phyloP scores from a whole-genome alignment of 2,797 vertebrate genomes.

The Chelidonichthys spinosus region DNA sequence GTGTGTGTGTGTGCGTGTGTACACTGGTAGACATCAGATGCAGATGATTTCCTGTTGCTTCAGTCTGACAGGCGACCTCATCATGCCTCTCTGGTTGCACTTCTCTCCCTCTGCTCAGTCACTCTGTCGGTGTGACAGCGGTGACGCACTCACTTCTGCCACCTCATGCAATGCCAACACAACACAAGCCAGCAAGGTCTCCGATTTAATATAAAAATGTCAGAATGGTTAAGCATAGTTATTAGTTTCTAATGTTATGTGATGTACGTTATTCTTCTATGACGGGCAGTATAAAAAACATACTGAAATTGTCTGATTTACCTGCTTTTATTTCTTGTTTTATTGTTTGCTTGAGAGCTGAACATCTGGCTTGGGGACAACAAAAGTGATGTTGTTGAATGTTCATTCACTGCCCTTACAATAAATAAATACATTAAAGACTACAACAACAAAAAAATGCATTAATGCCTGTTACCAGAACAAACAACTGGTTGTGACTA shows the following conservation, averaged over 20 bases:
- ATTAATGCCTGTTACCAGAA: no score
- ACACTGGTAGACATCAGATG: constrained; percentile 82
- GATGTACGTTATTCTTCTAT: no score
- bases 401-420: not conserved
- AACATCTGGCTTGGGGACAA: not conserved
- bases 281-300: no score
- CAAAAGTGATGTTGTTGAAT: not conserved
- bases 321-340: not conserved
- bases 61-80: constrained; percentile 71
- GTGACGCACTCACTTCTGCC: constrained; percentile 63
- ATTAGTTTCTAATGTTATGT: not conserved
- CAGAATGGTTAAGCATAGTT: not conserved
- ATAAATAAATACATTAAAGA: not conserved
- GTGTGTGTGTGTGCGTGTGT: constrained; percentile 53
- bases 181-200: not conserved
- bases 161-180: constrained; percentile 34
- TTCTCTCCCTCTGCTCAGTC: constrained; percentile 77
- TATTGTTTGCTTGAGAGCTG: not conserved
- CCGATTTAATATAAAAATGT: not conserved
- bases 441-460: no score
- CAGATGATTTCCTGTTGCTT: constrained; percentile 86
- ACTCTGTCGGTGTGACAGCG: constrained; percentile 54
- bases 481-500: no score
- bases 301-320: no score
- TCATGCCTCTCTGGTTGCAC: constrained; percentile 82